These are phyloP conservation scores for Microctenopoma lineatum DNA, from an alignment of 2,797 vertebrate species.

Conservation along the genomic window DNA sequence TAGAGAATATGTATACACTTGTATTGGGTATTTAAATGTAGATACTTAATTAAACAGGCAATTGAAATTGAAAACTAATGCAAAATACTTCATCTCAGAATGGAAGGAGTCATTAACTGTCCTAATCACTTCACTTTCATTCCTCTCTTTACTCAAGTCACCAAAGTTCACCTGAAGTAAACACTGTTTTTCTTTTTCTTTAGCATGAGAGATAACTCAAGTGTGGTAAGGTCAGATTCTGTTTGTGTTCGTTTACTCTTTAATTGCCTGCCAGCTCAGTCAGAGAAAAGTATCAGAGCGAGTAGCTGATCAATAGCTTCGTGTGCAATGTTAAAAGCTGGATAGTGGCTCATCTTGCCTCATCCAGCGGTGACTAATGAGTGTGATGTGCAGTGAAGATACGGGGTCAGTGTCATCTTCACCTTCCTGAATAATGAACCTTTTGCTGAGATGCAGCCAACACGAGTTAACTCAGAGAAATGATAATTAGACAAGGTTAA, in stretches of 20 bases:
- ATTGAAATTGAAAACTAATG: neutral
- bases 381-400: conserved; percentile 64
- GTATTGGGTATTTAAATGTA: neutral
- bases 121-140: conserved; percentile 18
- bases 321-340: conserved; percentile 39
- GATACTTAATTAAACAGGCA: neutral
- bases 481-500: conserved; percentile 66
- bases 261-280: conserved; percentile 79
- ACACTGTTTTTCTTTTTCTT: conserved; percentile 31
- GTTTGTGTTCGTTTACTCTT: conserved; percentile 70
- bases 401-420: conserved; percentile 61
- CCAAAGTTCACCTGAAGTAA: conserved; percentile 21
- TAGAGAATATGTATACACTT: neutral
- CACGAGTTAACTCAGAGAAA: conserved; percentile 72
- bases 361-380: conserved; percentile 78
- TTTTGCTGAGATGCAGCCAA: conserved; percentile 67
- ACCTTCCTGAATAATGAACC: conserved; percentile 81
- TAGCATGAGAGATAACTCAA: conserved; percentile 67
- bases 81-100: neutral
- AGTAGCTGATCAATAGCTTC: conserved; percentile 69
- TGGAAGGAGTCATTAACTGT: neutral
- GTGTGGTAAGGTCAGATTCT: conserved; percentile 70
- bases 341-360: conserved; percentile 47
- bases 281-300: conserved; percentile 73
- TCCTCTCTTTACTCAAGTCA: conserved; percentile 20